phyloP scores from a whole-genome alignment of 2,113 vertebrate genomes.

The Trematocara stigmaticum region DNA sequence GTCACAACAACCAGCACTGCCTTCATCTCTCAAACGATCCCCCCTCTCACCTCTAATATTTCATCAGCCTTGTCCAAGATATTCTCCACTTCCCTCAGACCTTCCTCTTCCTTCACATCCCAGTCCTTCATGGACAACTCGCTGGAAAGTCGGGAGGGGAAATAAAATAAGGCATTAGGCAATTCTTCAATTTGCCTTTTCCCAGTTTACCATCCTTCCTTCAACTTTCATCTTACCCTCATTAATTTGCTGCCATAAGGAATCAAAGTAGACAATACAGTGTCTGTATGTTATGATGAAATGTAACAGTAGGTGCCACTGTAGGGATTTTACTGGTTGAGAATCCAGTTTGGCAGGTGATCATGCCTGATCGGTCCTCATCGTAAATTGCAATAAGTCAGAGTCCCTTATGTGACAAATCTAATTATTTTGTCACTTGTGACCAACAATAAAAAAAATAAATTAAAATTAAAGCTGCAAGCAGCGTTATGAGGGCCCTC shows the following conservation, averaged over 20 bases:
- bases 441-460: neutral
- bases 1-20: neutral
- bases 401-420: neutral
- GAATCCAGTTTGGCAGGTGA: neutral
- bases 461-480: too few relatives aligned
- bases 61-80: conserved; percentile 55
- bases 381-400: neutral
- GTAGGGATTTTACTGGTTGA: neutral
- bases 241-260: neutral
- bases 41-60: conserved; percentile 63
- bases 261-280: neutral
- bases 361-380: neutral
- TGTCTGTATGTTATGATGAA: neutral
- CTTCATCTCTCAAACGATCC: neutral
- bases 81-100: conserved; percentile 62
- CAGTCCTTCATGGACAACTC: conserved; percentile 45
- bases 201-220: neutral
- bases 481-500: too few relatives aligned
- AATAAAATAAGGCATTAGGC: neutral
- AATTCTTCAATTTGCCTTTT: neutral
- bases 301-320: neutral
- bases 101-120: conserved; percentile 68
- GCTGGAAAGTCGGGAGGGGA: neutral
- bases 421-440: neutral
- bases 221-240: neutral